Percentiles rank a stretch among this genome's conserved stretches.
Evolutionary conservation across 2,113 vertebrate species (phyloP).

Genomic region (Acanthochromis polyacanthus): DNA sequence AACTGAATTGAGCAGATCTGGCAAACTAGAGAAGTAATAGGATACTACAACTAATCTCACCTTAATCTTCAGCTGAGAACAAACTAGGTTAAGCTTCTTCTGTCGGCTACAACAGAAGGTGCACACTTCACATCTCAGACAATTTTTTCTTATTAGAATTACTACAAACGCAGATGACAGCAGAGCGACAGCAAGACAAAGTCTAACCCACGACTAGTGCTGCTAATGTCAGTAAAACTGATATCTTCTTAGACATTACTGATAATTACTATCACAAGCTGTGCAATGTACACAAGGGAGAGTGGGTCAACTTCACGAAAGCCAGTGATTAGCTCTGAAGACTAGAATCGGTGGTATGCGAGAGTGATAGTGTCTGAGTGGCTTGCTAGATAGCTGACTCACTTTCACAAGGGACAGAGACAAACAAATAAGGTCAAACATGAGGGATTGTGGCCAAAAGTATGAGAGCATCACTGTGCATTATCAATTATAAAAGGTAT

Average conservation of each 20-base stretch:
- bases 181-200: neutral
- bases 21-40: constrained; percentile 48
- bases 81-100: constrained; percentile 63
- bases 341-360: constrained; percentile 6
- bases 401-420: constrained; percentile 23
- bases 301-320: constrained; percentile 34
- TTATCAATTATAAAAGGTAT: neutral
- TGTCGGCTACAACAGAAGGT: constrained; percentile 28
- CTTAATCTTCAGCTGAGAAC: constrained; percentile 59
- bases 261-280: neutral
- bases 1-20: constrained; percentile 29
- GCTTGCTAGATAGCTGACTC: neutral
- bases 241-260: neutral
- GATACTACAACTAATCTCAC: constrained; percentile 70
- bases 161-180: neutral
- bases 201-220: neutral
- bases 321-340: constrained; percentile 8
- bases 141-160: neutral
- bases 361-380: neutral
- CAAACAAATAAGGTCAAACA: constrained; percentile 1
- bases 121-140: neutral
- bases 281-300: neutral
- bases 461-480: neutral
- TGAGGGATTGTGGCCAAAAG: neutral
- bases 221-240: constrained; percentile 3